Evolutionary conservation across 2,113 vertebrate species (phyloP).

Genomic region (Chloroceryle aenea): DNA sequence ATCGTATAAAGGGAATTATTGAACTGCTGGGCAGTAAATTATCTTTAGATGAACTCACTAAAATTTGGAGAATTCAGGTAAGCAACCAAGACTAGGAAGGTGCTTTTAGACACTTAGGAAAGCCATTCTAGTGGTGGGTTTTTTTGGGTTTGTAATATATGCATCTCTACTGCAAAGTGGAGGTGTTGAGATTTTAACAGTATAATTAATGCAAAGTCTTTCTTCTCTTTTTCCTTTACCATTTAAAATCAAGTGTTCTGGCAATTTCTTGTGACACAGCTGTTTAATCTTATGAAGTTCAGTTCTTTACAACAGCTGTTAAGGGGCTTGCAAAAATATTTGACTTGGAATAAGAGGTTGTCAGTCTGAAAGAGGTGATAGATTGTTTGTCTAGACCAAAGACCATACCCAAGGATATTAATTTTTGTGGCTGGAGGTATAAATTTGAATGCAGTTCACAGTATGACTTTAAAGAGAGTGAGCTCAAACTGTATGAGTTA

Average conservation of each 20-base stretch:
- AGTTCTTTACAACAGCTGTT: background rate
- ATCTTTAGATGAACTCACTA: slow-evolving; percentile 95
- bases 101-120: background rate
- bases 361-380: background rate
- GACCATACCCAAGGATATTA: background rate
- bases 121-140: background rate
- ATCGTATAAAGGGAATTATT: slow-evolving; percentile 99
- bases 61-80: slow-evolving; percentile 99
- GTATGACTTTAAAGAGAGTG: background rate
- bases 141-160: background rate
- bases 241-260: background rate
- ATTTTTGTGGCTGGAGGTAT: background rate
- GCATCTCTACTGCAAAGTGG: background rate
- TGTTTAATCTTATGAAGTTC: background rate
- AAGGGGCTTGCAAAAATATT: background rate
- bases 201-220: background rate
- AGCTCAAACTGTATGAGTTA: background rate
- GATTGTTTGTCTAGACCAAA: background rate
- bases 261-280: background rate
- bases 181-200: background rate
- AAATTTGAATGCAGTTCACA: background rate
- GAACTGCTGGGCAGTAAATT: slow-evolving; percentile 97
- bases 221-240: background rate
- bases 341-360: background rate
- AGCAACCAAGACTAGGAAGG: background rate